Evolutionary conservation across 2,888 invertebrate species (phyloP).

Genomic region (Thera britannica): DNA sequence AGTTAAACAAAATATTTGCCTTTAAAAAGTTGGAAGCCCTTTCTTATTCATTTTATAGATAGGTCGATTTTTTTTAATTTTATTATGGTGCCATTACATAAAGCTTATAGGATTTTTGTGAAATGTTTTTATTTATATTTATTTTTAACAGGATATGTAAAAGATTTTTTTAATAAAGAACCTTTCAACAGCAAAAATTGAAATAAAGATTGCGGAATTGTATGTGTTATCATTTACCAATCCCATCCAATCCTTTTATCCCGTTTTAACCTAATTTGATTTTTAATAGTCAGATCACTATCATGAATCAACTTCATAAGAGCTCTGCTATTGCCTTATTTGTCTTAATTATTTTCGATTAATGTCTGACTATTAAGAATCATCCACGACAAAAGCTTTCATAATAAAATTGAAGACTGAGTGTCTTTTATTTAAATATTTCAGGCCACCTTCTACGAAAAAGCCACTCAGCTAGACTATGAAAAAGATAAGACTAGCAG

Average conservation of each 20-base stretch:
- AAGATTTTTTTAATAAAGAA: conserved; percentile 22
- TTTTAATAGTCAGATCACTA: neutral
- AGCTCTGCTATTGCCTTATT: too few species aligned
- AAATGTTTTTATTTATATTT: conserved; percentile 28
- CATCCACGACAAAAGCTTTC: conserved; percentile 6
- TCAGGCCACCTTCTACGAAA: neutral
- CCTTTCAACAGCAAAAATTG: conserved; percentile 2
- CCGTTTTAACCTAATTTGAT: neutral
- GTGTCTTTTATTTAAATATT: neutral
- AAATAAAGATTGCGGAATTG: conserved; percentile 32
- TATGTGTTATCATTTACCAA: conserved; percentile 32
- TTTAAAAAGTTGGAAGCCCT: conserved; percentile 57
- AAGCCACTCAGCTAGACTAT: neutral
- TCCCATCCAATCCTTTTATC: conserved; percentile 13
- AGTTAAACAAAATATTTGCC: conserved; percentile 44
- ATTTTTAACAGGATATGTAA: conserved; percentile 24
- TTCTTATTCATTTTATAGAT: conserved; percentile 28
- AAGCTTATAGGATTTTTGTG: conserved; percentile 34
- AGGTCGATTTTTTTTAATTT: conserved; percentile 51
- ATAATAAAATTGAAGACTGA: conserved; percentile 22
- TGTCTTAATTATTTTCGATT: neutral
- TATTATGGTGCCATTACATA: conserved; percentile 75
- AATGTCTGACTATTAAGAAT: conserved; percentile 1
- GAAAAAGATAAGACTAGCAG: neutral
- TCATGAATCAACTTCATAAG: too few species aligned